phyloP scores from a whole-genome alignment of 2,888 invertebrate genomes.

The Odontocolon sp. region DNA sequence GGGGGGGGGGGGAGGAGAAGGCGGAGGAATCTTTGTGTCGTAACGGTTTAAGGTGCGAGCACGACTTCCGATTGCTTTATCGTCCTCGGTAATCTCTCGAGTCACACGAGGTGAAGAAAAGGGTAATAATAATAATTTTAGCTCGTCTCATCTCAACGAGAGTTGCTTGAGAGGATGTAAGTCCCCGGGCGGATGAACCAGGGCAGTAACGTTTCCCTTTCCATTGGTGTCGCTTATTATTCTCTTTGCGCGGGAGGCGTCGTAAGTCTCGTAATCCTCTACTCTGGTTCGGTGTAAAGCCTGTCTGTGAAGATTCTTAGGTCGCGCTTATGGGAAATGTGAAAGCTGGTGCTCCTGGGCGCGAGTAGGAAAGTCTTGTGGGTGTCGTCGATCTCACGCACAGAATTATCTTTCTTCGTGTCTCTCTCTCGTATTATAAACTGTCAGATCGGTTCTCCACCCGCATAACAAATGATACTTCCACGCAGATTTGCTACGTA shows the following conservation, averaged over 20 bases:
- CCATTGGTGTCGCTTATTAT: slow-evolving; percentile 63
- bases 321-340: slow-evolving; percentile 75
- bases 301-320: slow-evolving; percentile 51
- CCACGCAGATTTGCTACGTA: neutral
- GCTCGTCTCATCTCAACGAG: slow-evolving; percentile 37
- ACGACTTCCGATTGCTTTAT: slow-evolving; percentile 54
- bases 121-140: slow-evolving; percentile 42
- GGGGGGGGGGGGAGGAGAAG: neutral
- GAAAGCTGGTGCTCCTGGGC: slow-evolving; percentile 70
- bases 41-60: slow-evolving; percentile 29
- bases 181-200: slow-evolving; percentile 37
- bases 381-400: slow-evolving; percentile 77
- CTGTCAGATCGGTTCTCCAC: slow-evolving; percentile 2
- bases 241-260: slow-evolving; percentile 52
- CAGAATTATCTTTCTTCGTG: slow-evolving; percentile 40
- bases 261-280: slow-evolving; percentile 48
- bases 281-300: slow-evolving; percentile 54
- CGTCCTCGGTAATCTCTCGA: slow-evolving; percentile 45
- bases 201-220: slow-evolving; percentile 54
- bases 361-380: slow-evolving; percentile 58
- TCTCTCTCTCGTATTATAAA: slow-evolving; percentile 14
- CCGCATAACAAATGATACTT: slow-evolving; percentile 35
- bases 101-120: neutral
- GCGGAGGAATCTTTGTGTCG: slow-evolving; percentile 15
- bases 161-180: neutral